These are phyloP conservation scores for Atlantisia rogersi DNA, from an alignment of 2,113 vertebrate genomes.

Conservation along the genomic window DNA sequence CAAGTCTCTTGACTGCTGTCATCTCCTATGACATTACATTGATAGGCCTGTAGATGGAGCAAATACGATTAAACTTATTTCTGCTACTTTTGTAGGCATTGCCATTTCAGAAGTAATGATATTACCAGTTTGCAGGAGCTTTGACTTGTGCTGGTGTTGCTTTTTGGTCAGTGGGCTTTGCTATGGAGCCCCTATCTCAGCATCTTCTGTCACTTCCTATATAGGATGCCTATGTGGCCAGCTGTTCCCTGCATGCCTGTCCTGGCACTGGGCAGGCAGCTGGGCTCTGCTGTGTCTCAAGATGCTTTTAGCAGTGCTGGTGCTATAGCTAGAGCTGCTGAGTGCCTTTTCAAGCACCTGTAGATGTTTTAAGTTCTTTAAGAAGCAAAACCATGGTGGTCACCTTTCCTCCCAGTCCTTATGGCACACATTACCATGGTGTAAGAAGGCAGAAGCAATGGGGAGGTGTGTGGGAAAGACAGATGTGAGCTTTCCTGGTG, in stretches of 20 bases:
- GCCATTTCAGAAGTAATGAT: not conserved
- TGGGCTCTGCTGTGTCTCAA: not conserved
- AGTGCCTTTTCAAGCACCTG: not conserved
- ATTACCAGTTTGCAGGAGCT: not conserved
- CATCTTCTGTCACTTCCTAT: not conserved
- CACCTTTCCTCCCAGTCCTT: not conserved
- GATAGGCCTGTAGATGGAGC: conserved; percentile 14
- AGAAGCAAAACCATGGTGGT: not conserved
- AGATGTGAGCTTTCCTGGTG: not conserved
- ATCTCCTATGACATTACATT: not conserved
- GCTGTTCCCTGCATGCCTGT: not conserved
- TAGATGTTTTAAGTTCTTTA: not conserved
- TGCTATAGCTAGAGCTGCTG: not conserved
- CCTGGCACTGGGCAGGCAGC: not conserved
- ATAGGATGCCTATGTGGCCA: not conserved
- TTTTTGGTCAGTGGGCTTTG: not conserved
- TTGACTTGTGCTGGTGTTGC: not conserved
- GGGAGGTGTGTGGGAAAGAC: not conserved
- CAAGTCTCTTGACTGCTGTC: not conserved
- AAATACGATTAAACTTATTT: not conserved
- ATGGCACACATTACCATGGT: not conserved
- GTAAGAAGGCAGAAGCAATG: not conserved
- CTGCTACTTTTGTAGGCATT: not conserved
- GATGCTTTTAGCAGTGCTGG: not conserved
- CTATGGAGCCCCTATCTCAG: not conserved